These are phyloP conservation scores for Anas bahamensis DNA, from an alignment of 2,797 vertebrate species.

Conservation along the genomic window DNA sequence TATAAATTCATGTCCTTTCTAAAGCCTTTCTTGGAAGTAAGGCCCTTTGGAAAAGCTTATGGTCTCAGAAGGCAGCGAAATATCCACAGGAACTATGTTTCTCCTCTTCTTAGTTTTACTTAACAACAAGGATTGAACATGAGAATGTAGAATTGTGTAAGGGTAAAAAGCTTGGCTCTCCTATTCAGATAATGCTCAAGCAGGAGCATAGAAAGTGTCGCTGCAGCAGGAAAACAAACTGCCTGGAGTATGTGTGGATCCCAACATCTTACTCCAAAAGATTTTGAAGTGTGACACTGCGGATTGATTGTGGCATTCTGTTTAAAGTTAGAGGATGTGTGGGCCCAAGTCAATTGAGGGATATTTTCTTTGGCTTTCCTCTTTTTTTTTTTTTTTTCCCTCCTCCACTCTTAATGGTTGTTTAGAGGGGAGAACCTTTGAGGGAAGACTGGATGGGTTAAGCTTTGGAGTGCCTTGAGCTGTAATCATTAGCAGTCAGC, in stretches of 20 bases:
- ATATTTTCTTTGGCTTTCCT: background rate
- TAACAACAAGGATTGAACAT: background rate
- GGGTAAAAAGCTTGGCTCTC: background rate
- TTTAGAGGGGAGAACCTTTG: background rate
- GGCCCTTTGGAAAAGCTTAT: background rate
- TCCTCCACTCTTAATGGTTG: background rate
- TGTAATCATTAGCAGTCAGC: conserved; percentile 58
- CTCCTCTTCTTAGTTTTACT: background rate
- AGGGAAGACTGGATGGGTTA: conserved; percentile 32
- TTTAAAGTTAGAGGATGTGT: background rate
- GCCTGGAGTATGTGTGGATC: background rate
- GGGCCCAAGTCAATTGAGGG: background rate
- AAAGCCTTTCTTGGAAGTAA: background rate
- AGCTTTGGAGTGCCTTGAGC: conserved; percentile 36
- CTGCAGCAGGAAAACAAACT: background rate
- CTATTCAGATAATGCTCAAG: background rate
- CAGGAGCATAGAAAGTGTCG: background rate
- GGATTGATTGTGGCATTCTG: background rate
- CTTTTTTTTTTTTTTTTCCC: too few relatives aligned
- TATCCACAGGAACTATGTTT: background rate
- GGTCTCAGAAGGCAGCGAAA: background rate
- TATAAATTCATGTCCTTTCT: background rate
- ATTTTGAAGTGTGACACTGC: conserved; percentile 7
- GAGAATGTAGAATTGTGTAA: background rate
- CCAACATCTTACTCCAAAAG: background rate